phyloP scores from a whole-genome alignment of 2,113 vertebrate species.

The Apodemus speciosus region DNA sequence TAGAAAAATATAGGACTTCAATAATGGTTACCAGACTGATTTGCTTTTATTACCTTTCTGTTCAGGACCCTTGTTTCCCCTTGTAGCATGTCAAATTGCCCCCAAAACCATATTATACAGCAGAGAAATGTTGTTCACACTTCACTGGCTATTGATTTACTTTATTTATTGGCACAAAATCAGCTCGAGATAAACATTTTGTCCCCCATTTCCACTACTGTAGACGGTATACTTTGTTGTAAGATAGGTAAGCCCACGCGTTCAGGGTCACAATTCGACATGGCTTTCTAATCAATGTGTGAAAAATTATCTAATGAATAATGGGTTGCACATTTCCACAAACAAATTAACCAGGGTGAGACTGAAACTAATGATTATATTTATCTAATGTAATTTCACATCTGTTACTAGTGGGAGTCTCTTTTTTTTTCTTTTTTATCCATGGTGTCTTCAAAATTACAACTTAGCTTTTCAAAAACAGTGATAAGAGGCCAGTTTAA shows the following conservation, averaged over 20 bases:
- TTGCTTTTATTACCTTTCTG: conserved; percentile 92
- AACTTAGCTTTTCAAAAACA: conserved; percentile 81
- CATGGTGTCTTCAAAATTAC: conserved; percentile 83
- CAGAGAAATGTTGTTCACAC: conserved; percentile 97
- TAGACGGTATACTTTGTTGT: conserved; percentile 88
- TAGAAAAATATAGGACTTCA: conserved; percentile 86
- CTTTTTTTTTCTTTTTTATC: conserved; percentile 82
- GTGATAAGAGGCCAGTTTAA: conserved; percentile 79
- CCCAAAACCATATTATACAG: conserved; percentile 92
- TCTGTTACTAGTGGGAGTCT: conserved; percentile 91
- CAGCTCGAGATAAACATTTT: conserved; percentile 96
- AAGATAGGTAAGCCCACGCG: conserved; percentile 93
- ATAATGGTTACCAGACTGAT: conserved; percentile 88
- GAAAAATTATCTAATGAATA: conserved; percentile 99
- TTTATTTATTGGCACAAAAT: conserved; percentile 98
- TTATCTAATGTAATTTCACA: conserved; percentile 99
- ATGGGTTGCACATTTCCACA: conserved; percentile 98
- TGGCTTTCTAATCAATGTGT: conserved; percentile 96
- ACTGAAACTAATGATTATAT: conserved; percentile 99
- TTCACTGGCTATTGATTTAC: conserved; percentile 99
- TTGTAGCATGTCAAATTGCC: conserved; percentile 92
- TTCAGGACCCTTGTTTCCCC: conserved; percentile 90
- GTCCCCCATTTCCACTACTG: conserved; percentile 92
- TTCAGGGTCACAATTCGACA: conserved; percentile 95
- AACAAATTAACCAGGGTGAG: conserved; percentile 99